Evolutionary conservation across 2,888 invertebrate genomes (phyloP), one percentile per base, ranked within the genome.

Genomic region (Deladenus siricidicola): DNA sequence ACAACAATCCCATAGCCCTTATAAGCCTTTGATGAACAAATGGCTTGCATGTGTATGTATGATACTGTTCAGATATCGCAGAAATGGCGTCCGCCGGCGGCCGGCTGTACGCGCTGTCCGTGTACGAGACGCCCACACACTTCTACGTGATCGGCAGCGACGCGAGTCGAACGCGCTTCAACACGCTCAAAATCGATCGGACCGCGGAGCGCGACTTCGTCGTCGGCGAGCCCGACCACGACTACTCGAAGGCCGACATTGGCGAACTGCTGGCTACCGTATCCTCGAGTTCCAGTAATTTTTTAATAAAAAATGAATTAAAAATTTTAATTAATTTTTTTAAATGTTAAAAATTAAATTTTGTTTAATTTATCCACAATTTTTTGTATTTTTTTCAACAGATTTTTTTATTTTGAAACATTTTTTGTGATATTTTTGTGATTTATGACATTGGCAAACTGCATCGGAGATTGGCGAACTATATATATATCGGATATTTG

Each of bases 61-160:
- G n/a, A n/a, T n/a, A n/a, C n/a, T n/a, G n/a, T n/a, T n/a, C n/a
- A n/a, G n/a, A n/a, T n/a, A n/a, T n/a, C n/a, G n/a, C n/a, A n/a
- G n/a, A n/a, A n/a, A 52, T 52, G 34, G n/a, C 26, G 1, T 19
- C 53, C 3, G 4, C 8, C 39, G 39, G 39, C 6, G 14, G 6
- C 8, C 19, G 24, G 30, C 30, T 64, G 21, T 62, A 43, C 44
- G 65, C 63, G 21, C 34, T 77, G 47, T 70, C 75, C 6, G 68
- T 78, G 34, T 78, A 79, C 56, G 78, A 78, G 54, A 78, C 78
- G 2, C 57, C 68, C 6, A 60, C 67, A 90, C 86, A 89, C 78
- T 89, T 89, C 80, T 94, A 89, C 81, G 83, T 98, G 50, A 89
- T 98, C 78, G 98, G 96, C 4, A 91, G 91, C 17, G 96, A 76